Percentiles rank a stretch among this genome's conserved stretches.
Conservation (phyloP, 2,797 vertebrate species). For the Tympanoctomys barrerae region DNA sequence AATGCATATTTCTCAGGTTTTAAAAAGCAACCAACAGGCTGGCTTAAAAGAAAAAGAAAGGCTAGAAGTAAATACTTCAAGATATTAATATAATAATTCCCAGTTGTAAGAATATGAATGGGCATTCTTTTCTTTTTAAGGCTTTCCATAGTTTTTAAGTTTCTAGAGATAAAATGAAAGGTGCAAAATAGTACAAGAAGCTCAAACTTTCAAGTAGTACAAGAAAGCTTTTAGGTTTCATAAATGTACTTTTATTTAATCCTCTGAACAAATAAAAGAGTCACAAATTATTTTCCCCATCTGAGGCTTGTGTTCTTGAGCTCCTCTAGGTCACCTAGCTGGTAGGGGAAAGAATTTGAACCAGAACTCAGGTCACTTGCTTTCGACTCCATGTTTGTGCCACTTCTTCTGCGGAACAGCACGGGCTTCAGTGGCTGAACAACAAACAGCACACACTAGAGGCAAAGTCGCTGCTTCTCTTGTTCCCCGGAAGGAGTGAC, state of each 20-base stretch:
- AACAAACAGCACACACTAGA: background rate
- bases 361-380: background rate
- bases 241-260: background rate
- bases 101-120: background rate
- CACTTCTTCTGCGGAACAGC: background rate
- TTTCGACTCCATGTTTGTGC: background rate
- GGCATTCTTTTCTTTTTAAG: background rate
- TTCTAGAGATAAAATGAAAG: conserved; percentile 39
- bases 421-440: background rate
- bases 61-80: background rate
- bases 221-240: background rate
- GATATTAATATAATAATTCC: background rate
- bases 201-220: background rate
- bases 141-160: background rate
- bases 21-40: background rate
- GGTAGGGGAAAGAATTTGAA: background rate
- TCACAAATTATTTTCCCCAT: background rate
- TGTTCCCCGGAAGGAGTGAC: background rate
- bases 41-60: background rate
- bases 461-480: background rate
- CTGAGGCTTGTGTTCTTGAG: background rate
- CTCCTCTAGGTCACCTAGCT: background rate
- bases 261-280: background rate
- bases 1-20: background rate
- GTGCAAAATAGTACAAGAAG: background rate